Base-by-base conservation (phyloP, 2,888 invertebrate species). In the Noctua comes region DNA sequence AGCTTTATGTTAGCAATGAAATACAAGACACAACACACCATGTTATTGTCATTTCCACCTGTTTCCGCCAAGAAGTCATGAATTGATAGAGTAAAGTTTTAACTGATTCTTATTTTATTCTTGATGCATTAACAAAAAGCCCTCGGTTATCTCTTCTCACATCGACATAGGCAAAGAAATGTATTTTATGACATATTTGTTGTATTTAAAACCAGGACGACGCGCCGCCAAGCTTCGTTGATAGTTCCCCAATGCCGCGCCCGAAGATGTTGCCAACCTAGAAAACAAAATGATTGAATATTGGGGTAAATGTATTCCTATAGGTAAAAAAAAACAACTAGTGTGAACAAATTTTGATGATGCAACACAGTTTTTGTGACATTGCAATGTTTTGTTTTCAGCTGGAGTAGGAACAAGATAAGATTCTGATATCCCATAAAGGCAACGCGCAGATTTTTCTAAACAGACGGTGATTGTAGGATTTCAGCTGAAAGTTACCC, bases 201-300 rank as follows among this genome's bases (percentile, higher is more conserved):
- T 88, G 86, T 91, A 87, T 86, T 88, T 85, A 98, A 97, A 98
- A 98, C 98, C 98, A 98, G 95, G 98, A 98, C 79, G 97, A 97
- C 86, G 98, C 98, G 88, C 98, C 98, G 86, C 99, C 98, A 88
- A 99, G 97, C 96, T 99, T 99, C 90, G 98, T 98, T 92, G 99
- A 98, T 91, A 99, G 97, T 92, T 99, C 99, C 88, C 99, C 99
- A 91, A 99, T 98, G 88, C 99, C 98, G 93, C 99, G 98, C 74
- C 99, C 99, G 91, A 99, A 98, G 94, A 99, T 98, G 96, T 98
- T 98, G 90, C 99, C 98, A 91, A 99, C 98, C 96, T 98, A 97
- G 51, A 92, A 92, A 88, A 88, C n/a, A 73, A 16, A 51, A 0
- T 54, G 0, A 66, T 57, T 59, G 2, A n/a, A 51, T 11, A n/a